Evolutionary conservation across 2,113 vertebrate genomes (phyloP), one percentile per base, ranked within the genome.

Genomic region (Steatornis caripensis): DNA sequence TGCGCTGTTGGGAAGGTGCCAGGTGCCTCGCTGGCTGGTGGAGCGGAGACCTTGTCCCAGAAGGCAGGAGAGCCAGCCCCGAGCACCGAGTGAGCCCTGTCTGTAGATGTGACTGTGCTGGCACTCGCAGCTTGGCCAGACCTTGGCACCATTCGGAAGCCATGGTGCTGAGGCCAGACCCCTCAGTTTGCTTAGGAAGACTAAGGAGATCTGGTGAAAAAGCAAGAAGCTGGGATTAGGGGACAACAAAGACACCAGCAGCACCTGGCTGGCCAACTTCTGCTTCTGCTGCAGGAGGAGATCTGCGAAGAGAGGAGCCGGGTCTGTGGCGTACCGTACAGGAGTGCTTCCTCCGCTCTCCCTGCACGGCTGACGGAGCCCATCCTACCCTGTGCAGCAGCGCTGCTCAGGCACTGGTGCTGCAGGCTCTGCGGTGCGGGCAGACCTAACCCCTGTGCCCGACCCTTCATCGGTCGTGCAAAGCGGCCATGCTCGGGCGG

Each of bases 291-390:
- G 51, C 62, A 16, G 36, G n/a, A 41, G n/a, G 70, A 54, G 41
- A 37, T 57, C 37, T 37, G 41, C 32, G 10, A 15, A 43, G 14
- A 21, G 49, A 48, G 69, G 55, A 88, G 53, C 34, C 11, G 18
- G n/a, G 14, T 45, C 54, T 62, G 34, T 23, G 24, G 45, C 1
- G 0, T 49, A n/a, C 24, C 0, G 0, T 51, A 34, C 30, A 2
- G 3, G 10, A 84, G 66, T 54, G 10, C 68, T 84, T 48, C 64
- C 43, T 57, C 49, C 15, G 2, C 57, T 74, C 54, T n/a, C 48
- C 41, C 65, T 68, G 16, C 53, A 60, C 0, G 0, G 68, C 68
- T 39, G 8, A 19, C 3, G 9, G 62, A 58, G 36, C 45, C 54
- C 27, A 12, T 22, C 36, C 39, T 81, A 68, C 51, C 54, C 29